Percentiles rank a stretch among this genome's conserved stretches.
phyloP scores from a whole-genome alignment of 2,888 invertebrate species.

The Temnothorax ravouxi region DNA sequence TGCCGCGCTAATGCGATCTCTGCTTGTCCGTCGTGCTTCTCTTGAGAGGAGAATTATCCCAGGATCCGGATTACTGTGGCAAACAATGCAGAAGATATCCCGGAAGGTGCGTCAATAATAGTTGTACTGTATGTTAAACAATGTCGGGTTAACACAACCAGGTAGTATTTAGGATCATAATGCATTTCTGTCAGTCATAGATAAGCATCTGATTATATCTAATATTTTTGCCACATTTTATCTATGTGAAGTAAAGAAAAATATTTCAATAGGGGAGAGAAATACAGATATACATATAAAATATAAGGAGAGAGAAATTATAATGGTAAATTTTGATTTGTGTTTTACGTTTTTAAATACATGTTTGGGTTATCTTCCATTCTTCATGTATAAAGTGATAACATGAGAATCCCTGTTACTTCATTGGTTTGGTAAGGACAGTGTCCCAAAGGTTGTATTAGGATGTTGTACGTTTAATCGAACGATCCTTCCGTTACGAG shows the following conservation, averaged over 20 bases:
- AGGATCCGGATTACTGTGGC: conserved; percentile 53
- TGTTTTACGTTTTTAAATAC: not conserved
- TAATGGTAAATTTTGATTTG: not conserved
- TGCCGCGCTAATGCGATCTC: conserved; percentile 60
- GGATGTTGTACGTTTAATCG: conserved; percentile 80
- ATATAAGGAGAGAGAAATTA: not conserved
- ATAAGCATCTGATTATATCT: not conserved
- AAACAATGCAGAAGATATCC: conserved; percentile 57
- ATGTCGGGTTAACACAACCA: conserved; percentile 26
- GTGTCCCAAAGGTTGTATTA: conserved; percentile 78
- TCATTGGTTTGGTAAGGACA: conserved; percentile 62
- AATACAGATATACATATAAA: not conserved
- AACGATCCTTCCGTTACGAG: conserved; percentile 78
- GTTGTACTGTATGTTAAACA: conserved; percentile 48
- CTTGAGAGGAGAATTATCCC: conserved; percentile 57
- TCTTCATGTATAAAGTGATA: not conserved
- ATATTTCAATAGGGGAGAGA: not conserved
- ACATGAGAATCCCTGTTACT: conserved; percentile 76
- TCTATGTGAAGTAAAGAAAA: not conserved
- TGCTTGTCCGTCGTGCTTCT: conserved; percentile 56
- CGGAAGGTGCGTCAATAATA: conserved; percentile 55
- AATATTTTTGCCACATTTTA: not conserved
- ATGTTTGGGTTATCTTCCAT: not conserved
- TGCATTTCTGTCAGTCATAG: not conserved
- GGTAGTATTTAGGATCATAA: not conserved